Conservation (phyloP, 2,113 vertebrate genomes). For the Shinisaurus crocodilurus region DNA sequence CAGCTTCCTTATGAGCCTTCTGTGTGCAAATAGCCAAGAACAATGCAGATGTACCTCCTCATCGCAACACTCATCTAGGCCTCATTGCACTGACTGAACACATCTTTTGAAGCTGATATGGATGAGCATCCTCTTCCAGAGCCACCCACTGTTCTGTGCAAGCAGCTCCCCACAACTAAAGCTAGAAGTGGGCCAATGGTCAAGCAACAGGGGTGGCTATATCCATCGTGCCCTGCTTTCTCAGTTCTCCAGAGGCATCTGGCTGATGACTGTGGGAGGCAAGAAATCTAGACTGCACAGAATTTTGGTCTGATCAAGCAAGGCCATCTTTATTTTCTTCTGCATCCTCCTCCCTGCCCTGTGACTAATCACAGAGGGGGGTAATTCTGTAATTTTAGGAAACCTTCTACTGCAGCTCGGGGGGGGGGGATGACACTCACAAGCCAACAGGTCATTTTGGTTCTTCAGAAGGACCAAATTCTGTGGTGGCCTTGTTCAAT, state of each 20-base stretch:
- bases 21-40: neutral
- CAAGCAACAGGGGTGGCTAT: neutral
- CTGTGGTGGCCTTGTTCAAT: conserved; percentile 21
- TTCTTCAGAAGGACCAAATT: conserved; percentile 31
- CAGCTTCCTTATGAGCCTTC: neutral
- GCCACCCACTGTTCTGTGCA: too few relatives aligned
- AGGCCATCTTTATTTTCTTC: neutral
- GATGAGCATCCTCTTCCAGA: neutral
- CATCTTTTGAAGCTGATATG: neutral
- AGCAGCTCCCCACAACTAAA: neutral
- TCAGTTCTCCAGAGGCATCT: neutral
- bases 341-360: neutral
- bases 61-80: neutral
- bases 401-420: neutral
- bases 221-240: neutral
- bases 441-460: neutral
- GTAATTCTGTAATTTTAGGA: neutral
- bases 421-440: neutral
- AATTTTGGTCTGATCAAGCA: neutral
- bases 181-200: neutral
- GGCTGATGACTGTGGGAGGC: neutral
- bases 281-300: neutral
- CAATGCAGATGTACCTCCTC: neutral
- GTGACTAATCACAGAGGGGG: conserved; percentile 6
- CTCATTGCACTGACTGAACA: neutral